Conservation (phyloP, 2,113 vertebrate genomes). For the Cavia porcellus region DNA sequence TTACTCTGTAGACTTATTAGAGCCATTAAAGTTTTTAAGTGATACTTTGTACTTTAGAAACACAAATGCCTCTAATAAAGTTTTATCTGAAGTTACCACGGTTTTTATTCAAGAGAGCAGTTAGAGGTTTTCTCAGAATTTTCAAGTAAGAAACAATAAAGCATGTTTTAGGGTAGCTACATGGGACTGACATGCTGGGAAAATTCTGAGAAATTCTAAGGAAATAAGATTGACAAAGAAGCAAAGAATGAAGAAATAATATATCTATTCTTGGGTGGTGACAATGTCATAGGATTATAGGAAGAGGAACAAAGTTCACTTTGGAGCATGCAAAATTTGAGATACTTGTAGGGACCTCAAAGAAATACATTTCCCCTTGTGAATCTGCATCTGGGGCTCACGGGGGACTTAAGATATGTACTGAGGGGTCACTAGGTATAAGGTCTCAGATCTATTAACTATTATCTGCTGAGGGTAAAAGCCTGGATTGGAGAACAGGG, state of each 20-base stretch:
- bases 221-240: neutral
- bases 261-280: neutral
- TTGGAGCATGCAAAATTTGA: neutral
- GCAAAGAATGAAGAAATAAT: neutral
- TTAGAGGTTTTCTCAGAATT: neutral
- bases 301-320: neutral
- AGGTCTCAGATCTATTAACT: neutral
- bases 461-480: neutral
- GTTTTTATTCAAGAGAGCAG: neutral
- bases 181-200: neutral
- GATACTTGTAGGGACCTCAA: neutral
- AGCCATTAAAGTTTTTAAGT: neutral
- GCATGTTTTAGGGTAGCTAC: neutral
- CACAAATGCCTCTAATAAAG: neutral
- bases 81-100: constrained; percentile 8
- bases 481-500: neutral
- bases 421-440: neutral
- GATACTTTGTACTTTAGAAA: constrained; percentile 36
- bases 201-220: constrained; percentile 1
- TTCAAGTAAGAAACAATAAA: neutral
- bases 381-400: neutral
- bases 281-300: neutral
- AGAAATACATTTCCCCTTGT: neutral
- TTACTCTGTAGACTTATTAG: neutral
- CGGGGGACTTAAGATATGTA: neutral